Percentiles rank a stretch among this genome's conserved stretches.
These are phyloP conservation scores for Octonoba sinensis DNA, from an alignment of 2,888 invertebrate genomes.

Conservation along the genomic window DNA sequence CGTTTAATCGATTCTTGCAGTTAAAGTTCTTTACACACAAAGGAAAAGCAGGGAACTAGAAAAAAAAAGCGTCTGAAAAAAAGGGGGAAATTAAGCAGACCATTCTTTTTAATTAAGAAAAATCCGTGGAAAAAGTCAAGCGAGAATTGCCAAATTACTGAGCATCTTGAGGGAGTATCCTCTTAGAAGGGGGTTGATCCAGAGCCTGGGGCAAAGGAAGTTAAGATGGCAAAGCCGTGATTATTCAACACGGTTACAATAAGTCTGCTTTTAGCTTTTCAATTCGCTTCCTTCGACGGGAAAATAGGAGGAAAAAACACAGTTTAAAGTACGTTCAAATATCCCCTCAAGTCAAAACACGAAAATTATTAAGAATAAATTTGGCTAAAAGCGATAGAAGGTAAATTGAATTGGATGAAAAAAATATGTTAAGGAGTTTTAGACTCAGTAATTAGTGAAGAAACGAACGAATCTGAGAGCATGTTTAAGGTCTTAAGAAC, in stretches of 20 bases:
- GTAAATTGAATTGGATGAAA: constrained; percentile 46
- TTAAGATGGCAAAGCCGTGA: constrained; percentile 34
- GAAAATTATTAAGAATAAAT: constrained; percentile 25
- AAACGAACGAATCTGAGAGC: constrained; percentile 15
- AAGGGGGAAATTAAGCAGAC: constrained; percentile 15
- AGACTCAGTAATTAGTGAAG: constrained; percentile 45
- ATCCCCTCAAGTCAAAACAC: constrained; percentile 20
- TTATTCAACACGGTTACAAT: constrained; percentile 45
- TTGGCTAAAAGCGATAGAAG: constrained; percentile 30
- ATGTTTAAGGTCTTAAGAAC: constrained; percentile 29
- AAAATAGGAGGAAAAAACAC: constrained; percentile 34
- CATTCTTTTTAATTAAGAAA: constrained; percentile 38
- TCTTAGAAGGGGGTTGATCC: constrained; percentile 11
- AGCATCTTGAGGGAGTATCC: constrained; percentile 1
- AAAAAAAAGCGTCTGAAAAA: neutral
- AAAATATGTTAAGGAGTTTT: constrained; percentile 28
- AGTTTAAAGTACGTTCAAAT: constrained; percentile 38
- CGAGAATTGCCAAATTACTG: constrained; percentile 35
- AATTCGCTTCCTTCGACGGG: constrained; percentile 20
- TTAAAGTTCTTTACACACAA: constrained; percentile 2
- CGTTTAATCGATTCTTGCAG: neutral
- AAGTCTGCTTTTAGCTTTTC: constrained; percentile 27
- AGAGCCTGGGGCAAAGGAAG: constrained; percentile 28
- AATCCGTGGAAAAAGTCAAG: constrained; percentile 21
- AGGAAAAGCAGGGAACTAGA: constrained; percentile 1